phyloP scores from a whole-genome alignment of 2,888 invertebrate genomes.

The Spilosoma lubricipeda region DNA sequence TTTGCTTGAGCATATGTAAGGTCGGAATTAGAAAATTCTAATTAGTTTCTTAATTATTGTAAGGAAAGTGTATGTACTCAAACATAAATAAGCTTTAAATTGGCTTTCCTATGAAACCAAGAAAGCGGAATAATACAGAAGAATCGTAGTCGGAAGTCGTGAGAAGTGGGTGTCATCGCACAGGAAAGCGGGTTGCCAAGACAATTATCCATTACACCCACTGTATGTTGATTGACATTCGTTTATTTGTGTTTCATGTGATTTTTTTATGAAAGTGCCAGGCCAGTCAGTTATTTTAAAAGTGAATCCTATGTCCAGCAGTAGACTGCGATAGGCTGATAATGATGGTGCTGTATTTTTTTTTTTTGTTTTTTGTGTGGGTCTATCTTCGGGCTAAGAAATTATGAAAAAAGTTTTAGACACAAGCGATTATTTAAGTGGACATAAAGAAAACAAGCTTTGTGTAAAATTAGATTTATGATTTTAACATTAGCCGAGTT shows the following conservation, averaged over 20 bases:
- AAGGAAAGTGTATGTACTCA: conserved; percentile 31
- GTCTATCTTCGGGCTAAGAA: background rate
- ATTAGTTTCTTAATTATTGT: background rate
- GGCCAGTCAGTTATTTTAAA: too few species aligned
- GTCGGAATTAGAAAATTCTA: background rate
- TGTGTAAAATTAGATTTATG: background rate
- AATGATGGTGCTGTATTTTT: background rate
- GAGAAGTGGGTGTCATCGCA: conserved; percentile 75
- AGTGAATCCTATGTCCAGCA: too few species aligned
- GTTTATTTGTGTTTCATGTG: conserved; percentile 27
- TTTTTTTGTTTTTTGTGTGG: too few species aligned
- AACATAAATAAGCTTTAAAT: conserved; percentile 54
- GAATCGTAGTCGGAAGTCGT: conserved; percentile 71
- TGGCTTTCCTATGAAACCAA: conserved; percentile 61
- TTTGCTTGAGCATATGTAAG: background rate
- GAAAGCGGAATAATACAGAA: conserved; percentile 75
- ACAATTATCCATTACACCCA: conserved; percentile 68
- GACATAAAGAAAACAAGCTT: background rate
- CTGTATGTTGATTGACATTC: conserved; percentile 45
- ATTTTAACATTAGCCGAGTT: background rate
- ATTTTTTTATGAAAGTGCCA: too few species aligned
- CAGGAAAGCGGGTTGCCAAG: conserved; percentile 75
- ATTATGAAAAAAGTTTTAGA: too few species aligned
- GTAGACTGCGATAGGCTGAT: too few species aligned
- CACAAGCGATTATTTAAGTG: too few species aligned